Evolutionary conservation across 2,888 invertebrate species (phyloP).

Genomic region (Phyllotreta cruciferae): DNA sequence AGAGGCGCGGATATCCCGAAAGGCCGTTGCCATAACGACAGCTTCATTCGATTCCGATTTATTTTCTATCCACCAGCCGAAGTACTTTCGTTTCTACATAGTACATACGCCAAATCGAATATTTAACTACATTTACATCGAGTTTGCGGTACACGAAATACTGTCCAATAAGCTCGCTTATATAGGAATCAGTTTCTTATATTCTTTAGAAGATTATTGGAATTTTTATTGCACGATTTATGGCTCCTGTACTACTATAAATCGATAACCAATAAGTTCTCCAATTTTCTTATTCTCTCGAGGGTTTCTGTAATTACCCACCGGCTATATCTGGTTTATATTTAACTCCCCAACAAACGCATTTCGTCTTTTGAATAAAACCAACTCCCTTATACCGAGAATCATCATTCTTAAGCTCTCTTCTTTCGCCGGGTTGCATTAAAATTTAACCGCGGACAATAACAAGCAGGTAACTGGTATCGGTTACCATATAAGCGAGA

Average conservation of each 20-base stretch:
- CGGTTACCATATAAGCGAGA: constrained; percentile 24
- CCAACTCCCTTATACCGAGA: too few species aligned
- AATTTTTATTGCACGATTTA: too few species aligned
- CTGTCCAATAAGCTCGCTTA: too few species aligned
- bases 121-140: too few species aligned
- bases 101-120: too few species aligned
- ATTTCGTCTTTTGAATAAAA: too few species aligned
- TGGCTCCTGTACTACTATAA: background rate
- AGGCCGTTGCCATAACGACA: constrained; percentile 51
- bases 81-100: constrained; percentile 12
- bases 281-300: constrained; percentile 24
- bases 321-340: constrained; percentile 39
- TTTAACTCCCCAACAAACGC: constrained; percentile 27
- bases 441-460: too few species aligned
- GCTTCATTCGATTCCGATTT: constrained; percentile 48
- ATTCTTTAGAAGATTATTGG: too few species aligned
- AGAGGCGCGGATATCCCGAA: constrained; percentile 44
- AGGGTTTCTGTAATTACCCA: constrained; percentile 40
- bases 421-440: too few species aligned
- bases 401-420: too few species aligned
- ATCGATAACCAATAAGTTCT: constrained; percentile 13
- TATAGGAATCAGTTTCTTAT: too few species aligned
- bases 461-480: background rate
- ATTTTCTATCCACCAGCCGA: constrained; percentile 37
- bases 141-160: too few species aligned